Evolutionary conservation across 2,888 invertebrate species (phyloP).

Genomic region (Pandemis heparana): DNA sequence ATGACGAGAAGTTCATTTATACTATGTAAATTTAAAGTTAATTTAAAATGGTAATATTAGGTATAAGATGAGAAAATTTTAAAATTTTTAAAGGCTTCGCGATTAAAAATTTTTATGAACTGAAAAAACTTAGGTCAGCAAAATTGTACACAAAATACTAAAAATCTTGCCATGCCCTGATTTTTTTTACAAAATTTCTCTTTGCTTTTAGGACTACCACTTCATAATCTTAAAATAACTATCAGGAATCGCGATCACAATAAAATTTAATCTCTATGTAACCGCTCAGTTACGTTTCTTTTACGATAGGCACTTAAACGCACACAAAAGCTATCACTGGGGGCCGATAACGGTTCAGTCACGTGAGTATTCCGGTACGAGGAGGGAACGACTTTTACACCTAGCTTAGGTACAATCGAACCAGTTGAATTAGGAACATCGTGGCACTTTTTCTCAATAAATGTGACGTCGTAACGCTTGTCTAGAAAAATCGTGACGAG

Average conservation of each 20-base stretch:
- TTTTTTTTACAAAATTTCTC: no score
- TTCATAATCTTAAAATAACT: not conserved
- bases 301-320: constrained; percentile 7
- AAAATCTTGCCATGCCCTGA: no score
- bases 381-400: not conserved
- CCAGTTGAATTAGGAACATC: not conserved
- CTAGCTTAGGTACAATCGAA: not conserved
- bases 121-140: no score
- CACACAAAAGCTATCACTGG: constrained; percentile 18
- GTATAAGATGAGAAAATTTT: no score
- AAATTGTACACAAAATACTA: no score
- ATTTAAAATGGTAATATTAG: no score
- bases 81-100: no score
- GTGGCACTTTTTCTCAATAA: no score
- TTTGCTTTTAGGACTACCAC: not conserved
- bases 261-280: constrained; percentile 9
- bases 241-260: not conserved
- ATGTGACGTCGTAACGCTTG: no score
- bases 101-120: no score
- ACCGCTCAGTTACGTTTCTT: constrained; percentile 6
- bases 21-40: not conserved
- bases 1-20: not conserved
- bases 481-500: no score
- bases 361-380: constrained; percentile 21
- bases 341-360: constrained; percentile 11